Evolutionary conservation across 2,113 vertebrate genomes (phyloP), one percentile per base, ranked within the genome.

Genomic region (Pelusios castaneus): DNA sequence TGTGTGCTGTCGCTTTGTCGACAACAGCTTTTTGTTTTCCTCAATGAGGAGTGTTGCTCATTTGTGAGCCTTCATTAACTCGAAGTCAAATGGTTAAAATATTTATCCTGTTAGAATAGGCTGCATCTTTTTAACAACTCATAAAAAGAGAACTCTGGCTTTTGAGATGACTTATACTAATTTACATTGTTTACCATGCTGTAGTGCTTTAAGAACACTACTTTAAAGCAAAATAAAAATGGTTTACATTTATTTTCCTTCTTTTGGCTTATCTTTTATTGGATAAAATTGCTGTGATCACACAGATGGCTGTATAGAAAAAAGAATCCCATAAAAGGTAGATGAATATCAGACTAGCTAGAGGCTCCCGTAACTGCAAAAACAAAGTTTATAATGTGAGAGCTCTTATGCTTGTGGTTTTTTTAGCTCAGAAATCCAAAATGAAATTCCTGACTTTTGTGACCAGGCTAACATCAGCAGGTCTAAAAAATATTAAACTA

Each of bases 1-100:
- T 98, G 98, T 99, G 99, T 99, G 99, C 99, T 99, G 99, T 99
- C 99, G 99, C 99, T 97, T 97, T 98, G 99, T 99, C 99, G 99
- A 99, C 99, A 99, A 99, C 99, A 99, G 99, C 99, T 99, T 99
- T 99, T 99, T 99, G 99, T 99, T 99, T 99, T 99, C 99, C 99
- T 99, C 99, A 99, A 99, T 99, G 99, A 99, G 99, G 99, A 99
- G 98, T 98, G 99, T 99, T 99, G 99, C 99, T 99, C 99, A 99
- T 99, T 99, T 99, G 98, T 98, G 99, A 99, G 99, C 99, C 98
- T 99, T 99, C 99, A 99, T 99, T 99, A 99, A 99, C 98, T 99
- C 98, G 98, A 99, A 99, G 98, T 99, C 98, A 99, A 99, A 98
- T 98, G 99, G 99, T 99, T 98, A 99, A 98, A 98, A 98, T 99